Evolutionary conservation across 2,888 invertebrate genomes (phyloP).

Genomic region (Belgica antarctica): DNA sequence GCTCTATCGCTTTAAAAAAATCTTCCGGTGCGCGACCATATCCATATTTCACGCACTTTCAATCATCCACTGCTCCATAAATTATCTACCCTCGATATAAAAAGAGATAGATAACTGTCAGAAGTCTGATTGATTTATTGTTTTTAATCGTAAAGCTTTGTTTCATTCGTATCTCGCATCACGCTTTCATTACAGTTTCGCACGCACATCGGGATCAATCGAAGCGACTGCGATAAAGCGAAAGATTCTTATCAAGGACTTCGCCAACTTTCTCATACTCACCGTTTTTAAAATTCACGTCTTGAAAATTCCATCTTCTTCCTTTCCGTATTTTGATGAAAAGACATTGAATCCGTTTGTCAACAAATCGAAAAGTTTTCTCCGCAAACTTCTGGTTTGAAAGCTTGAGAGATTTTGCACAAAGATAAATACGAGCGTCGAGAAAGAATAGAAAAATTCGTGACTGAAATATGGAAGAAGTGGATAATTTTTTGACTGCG

Average conservation of each 20-base stretch:
- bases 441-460: neutral
- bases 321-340: neutral
- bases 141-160: constrained; percentile 8
- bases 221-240: neutral
- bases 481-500: neutral
- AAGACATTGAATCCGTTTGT: neutral
- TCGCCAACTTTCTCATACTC: too few relatives aligned
- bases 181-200: neutral
- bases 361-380: neutral
- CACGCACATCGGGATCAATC: neutral
- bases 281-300: too few relatives aligned
- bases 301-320: too few relatives aligned
- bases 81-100: constrained; percentile 3
- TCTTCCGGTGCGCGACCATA: neutral
- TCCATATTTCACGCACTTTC: constrained; percentile 13
- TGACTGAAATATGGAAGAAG: neutral
- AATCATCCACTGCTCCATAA: constrained; percentile 11
- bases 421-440: too few relatives aligned
- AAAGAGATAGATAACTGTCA: constrained; percentile 24
- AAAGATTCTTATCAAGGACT: neutral
- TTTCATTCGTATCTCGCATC: neutral
- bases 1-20: neutral
- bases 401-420: too few relatives aligned
- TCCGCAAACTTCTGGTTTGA: too few relatives aligned
- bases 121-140: constrained; percentile 14